These are phyloP conservation scores for Cerastoderma edule DNA, from an alignment of 2,888 invertebrate genomes.

Conservation along the genomic window DNA sequence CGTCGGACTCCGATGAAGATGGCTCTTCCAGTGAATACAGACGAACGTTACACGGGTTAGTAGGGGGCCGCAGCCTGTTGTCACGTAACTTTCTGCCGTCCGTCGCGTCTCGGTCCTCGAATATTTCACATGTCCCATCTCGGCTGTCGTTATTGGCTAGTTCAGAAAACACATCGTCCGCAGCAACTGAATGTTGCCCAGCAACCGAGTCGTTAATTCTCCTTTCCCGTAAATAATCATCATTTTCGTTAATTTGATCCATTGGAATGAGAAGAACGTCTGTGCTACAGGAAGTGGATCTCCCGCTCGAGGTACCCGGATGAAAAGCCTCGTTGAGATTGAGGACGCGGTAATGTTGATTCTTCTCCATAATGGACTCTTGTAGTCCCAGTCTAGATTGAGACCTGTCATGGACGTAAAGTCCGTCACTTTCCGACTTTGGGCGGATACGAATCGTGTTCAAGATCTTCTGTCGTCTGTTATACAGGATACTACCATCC, in stretches of 20 bases:
- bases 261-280: slow-evolving; percentile 49
- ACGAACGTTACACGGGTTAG: slow-evolving; percentile 29
- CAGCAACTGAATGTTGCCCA: background rate
- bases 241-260: slow-evolving; percentile 30
- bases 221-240: slow-evolving; percentile 3
- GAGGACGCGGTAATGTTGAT: slow-evolving; percentile 60
- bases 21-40: slow-evolving; percentile 55
- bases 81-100: slow-evolving; percentile 4
- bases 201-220: background rate
- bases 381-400: slow-evolving; percentile 46
- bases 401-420: slow-evolving; percentile 61
- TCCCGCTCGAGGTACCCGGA: slow-evolving; percentile 28
- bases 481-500: slow-evolving; percentile 68
- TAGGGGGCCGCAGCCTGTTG: slow-evolving; percentile 36
- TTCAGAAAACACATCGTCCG: slow-evolving; percentile 3
- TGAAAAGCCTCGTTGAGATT: slow-evolving; percentile 31
- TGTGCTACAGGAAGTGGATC: slow-evolving; percentile 26
- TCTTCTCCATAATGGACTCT: slow-evolving; percentile 65
- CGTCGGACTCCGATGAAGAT: slow-evolving; percentile 50
- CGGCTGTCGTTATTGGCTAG: background rate
- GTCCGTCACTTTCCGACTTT: slow-evolving; percentile 59
- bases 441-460: slow-evolving; percentile 67
- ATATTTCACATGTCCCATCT: slow-evolving; percentile 30
- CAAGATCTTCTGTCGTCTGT: slow-evolving; percentile 60
- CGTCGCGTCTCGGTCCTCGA: slow-evolving; percentile 37